Conservation (phyloP, 92 coral and sea anemone genomes). For the Heteractis magnifica region DNA sequence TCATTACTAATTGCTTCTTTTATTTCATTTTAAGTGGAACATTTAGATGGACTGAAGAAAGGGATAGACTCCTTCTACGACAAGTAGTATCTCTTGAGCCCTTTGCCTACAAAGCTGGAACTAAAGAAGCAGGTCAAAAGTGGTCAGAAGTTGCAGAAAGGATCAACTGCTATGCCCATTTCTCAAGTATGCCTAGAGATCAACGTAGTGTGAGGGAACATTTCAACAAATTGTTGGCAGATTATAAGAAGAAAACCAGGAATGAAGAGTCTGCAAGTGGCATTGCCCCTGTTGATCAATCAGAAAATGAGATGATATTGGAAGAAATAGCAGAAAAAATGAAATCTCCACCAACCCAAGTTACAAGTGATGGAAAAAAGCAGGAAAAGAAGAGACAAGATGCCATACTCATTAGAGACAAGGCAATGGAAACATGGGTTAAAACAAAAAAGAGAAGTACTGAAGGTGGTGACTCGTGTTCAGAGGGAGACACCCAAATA, state of each 20-base stretch:
- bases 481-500: constrained; percentile 9
- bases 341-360: constrained; percentile 16
- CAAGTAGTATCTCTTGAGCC: constrained; percentile 43
- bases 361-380: background rate
- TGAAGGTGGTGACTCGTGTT: background rate
- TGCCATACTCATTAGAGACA: constrained; percentile 28
- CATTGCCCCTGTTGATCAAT: constrained; percentile 33
- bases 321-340: constrained; percentile 45
- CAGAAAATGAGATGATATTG: constrained; percentile 44
- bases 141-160: constrained; percentile 34
- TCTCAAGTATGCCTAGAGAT: constrained; percentile 38
- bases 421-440: constrained; percentile 53
- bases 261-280: constrained; percentile 51
- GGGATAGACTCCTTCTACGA: constrained; percentile 33
- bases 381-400: constrained; percentile 44
- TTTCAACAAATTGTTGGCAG: constrained; percentile 43
- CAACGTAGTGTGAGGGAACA: constrained; percentile 51
- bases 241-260: constrained; percentile 40
- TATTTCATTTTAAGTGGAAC: constrained; percentile 33
- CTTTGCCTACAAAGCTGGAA: constrained; percentile 30
- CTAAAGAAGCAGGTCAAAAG: constrained; percentile 49
- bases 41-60: constrained; percentile 41
- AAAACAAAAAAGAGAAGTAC: constrained; percentile 26
- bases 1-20: background rate
- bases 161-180: constrained; percentile 37